phyloP scores from a whole-genome alignment of 2,888 invertebrate genomes.

The Xiphydria camelus region DNA sequence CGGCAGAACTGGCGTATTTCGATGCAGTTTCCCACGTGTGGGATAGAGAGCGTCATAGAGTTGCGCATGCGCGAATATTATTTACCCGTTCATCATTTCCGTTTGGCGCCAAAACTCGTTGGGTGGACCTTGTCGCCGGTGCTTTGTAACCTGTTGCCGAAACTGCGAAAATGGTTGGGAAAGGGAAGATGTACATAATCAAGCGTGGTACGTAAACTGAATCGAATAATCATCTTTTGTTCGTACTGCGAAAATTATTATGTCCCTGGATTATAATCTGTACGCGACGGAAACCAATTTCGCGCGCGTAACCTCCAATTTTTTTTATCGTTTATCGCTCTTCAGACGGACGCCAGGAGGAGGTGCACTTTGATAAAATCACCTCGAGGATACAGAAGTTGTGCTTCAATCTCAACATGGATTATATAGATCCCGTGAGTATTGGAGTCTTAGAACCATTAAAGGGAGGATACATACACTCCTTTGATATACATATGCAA shows the following conservation, averaged over 20 bases:
- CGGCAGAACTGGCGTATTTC: neutral
- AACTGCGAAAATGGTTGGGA: slow-evolving; percentile 30
- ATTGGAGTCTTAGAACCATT: neutral
- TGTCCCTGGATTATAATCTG: neutral
- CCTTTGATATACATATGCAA: too few species aligned
- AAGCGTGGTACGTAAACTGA: slow-evolving; percentile 56
- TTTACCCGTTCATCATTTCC: slow-evolving; percentile 29
- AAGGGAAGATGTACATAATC: slow-evolving; percentile 58
- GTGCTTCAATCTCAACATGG: slow-evolving; percentile 94
- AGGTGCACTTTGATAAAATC: slow-evolving; percentile 96
- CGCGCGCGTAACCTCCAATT: slow-evolving; percentile 6
- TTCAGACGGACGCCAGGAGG: slow-evolving; percentile 85
- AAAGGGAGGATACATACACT: too few species aligned
- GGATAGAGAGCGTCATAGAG: neutral
- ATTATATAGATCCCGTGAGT: slow-evolving; percentile 94
- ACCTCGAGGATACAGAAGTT: slow-evolving; percentile 93
- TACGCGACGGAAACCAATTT: neutral
- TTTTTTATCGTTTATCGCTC: slow-evolving; percentile 18
- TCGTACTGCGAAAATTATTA: slow-evolving; percentile 1
- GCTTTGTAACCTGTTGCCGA: too few species aligned
- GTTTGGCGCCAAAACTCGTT: slow-evolving; percentile 32
- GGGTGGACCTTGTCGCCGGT: too few species aligned
- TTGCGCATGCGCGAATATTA: too few species aligned
- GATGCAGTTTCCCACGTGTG: neutral
- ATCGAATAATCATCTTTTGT: neutral